Percentiles rank a stretch among this genome's conserved stretches.
Evolutionary conservation across 2,113 vertebrate species (phyloP).

Genomic region (Scophthalmus maximus): DNA sequence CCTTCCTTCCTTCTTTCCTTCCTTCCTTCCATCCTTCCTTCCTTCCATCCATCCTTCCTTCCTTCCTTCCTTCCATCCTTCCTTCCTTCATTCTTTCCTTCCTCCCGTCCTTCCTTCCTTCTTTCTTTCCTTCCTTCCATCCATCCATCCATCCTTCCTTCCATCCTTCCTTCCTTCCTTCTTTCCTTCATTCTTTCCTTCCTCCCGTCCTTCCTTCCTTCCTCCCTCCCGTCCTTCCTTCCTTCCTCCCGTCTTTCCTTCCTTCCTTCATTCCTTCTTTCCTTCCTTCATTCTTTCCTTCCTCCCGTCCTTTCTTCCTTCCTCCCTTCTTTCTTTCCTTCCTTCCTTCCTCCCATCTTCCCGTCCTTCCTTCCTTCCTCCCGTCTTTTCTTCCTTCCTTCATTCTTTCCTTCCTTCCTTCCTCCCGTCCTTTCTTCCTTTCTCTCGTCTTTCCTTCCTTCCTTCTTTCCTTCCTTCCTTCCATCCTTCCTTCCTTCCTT

Average conservation of each 20-base stretch:
- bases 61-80: background rate
- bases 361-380: background rate
- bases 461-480: constrained; percentile 1
- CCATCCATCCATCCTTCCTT: too few relatives aligned
- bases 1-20: background rate
- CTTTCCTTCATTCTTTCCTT: constrained; percentile 1
- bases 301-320: constrained; percentile 1
- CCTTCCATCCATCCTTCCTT: too few relatives aligned
- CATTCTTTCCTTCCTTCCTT: constrained; percentile 7
- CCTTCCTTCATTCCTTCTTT: background rate
- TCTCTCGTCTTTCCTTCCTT: too few relatives aligned
- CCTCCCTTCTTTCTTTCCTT: constrained; percentile 1
- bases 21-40: too few relatives aligned
- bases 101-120: too few relatives aligned
- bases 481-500: background rate
- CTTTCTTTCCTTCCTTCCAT: constrained; percentile 1
- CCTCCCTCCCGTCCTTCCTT: background rate
- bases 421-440: background rate
- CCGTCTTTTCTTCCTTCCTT: too few relatives aligned
- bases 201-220: background rate
- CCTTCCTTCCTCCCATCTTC: too few relatives aligned
- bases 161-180: background rate
- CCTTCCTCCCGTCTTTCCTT: background rate
- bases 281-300: constrained; percentile 4
- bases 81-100: background rate